Percentiles rank a stretch among this genome's conserved stretches.
Conservation (phyloP, 2,888 invertebrate species). For the Stenichneumon culpator region DNA sequence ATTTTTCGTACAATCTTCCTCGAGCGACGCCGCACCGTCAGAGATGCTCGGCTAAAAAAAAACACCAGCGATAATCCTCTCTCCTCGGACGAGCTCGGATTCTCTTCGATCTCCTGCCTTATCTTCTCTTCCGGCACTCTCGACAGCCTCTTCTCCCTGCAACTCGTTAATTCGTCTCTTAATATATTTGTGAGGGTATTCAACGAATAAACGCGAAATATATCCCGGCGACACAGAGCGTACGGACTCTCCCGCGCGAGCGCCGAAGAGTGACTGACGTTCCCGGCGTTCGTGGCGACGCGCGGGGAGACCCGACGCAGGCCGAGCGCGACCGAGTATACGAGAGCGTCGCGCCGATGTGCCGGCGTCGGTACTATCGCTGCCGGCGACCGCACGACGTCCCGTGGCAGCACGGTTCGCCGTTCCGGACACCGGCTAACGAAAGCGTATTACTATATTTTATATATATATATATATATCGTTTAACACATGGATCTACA, state of each 20-base stretch:
- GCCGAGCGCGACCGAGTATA: constrained; percentile 76
- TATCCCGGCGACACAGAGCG: constrained; percentile 70
- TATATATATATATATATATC: background rate
- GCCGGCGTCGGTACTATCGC: constrained; percentile 72
- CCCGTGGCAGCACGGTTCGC: constrained; percentile 81
- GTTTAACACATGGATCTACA: background rate
- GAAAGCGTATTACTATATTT: background rate
- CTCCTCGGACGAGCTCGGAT: constrained; percentile 26
- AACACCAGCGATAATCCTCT: constrained; percentile 60
- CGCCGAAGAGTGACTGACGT: constrained; percentile 85
- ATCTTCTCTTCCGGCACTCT: background rate
- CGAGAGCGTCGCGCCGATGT: constrained; percentile 62
- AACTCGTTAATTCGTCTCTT: constrained; percentile 8
- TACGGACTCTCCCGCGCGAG: constrained; percentile 83
- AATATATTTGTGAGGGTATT: constrained; percentile 41
- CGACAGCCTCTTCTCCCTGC: background rate
- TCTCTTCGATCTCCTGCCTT: background rate
- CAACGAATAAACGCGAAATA: constrained; percentile 62
- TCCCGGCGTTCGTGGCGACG: constrained; percentile 73
- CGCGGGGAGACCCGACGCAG: constrained; percentile 73
- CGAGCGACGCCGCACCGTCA: constrained; percentile 15
- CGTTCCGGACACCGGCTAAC: constrained; percentile 40
- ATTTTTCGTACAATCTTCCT: background rate
- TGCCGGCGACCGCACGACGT: constrained; percentile 76
- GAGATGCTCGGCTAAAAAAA: constrained; percentile 53